Base-by-base conservation (phyloP, 2,888 invertebrate genomes). In the Phortica magna region DNA sequence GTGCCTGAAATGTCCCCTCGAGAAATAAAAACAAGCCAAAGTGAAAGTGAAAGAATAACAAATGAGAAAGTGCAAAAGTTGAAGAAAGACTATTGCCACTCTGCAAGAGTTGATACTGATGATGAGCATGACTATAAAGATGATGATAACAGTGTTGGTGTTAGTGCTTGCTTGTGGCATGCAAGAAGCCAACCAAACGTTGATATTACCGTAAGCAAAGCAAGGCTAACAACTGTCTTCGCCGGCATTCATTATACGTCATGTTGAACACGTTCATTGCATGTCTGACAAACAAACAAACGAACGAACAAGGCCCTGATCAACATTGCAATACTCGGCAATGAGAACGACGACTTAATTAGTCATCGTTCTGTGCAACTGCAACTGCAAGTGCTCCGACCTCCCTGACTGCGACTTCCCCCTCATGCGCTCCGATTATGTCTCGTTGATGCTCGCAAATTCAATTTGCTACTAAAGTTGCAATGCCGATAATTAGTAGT, bases 201-300 rank as follows among this genome's bases (percentile, higher is more conserved):
- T 4, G 31, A 31, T 31, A 31, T 55, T 7, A 55, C 9, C 17
- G 55, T 17, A 12, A 14, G 14, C 55, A 55, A 55, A 17, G 55
- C 59, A 59, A 17, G 10, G 59, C 59, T 4, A 14, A 65, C 12
- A 73, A 73, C 59, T 14, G 14, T 4, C 31, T 31, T 31, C 31
- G 1, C 31, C 31, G 31, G 1, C 73, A 59, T 73, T 41, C 73
- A 73, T 73, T 73, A 83, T 82, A 74, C 83, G 79, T 79, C 70
- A 70, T 71, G 53, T 75, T 77, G 67, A 55, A 76, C 64, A 41
- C 43, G 42, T 68, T 71, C 31, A 53, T 55, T 71, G 53, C 79
- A 74, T 81, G 68, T 68, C 19, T 55, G 61, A 17, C 73, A 53
- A 71, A 76, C 70, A 77, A 68, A 41, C 65, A 43, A 39, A 48